Conservation (phyloP, 2,888 invertebrate species). For the Zhuqinia jingwanae region DNA sequence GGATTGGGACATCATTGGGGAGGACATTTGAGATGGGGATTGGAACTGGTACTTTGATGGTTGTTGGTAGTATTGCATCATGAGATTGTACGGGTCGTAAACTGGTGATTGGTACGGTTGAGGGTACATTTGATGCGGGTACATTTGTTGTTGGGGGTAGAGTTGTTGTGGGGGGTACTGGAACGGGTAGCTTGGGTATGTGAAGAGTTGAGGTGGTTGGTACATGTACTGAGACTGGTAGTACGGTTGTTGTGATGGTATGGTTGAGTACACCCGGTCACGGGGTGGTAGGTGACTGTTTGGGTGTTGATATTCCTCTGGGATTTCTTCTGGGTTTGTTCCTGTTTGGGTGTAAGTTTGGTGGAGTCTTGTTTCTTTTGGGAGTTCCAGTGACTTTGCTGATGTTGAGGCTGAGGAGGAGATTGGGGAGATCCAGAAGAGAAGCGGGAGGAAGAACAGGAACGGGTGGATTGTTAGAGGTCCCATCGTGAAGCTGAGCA, state of each 20-base stretch:
- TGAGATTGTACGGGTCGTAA: conserved; percentile 29
- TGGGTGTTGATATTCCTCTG: neutral
- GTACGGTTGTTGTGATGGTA: neutral
- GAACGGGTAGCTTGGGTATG: neutral
- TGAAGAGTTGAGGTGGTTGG: neutral
- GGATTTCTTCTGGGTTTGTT: neutral
- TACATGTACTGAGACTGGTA: neutral
- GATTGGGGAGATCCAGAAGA: conserved; percentile 20
- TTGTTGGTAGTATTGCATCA: neutral
- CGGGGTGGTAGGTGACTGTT: neutral
- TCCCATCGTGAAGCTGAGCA: conserved; percentile 10
- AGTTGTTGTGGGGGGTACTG: neutral
- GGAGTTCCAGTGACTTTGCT: neutral
- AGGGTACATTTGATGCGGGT: too few species aligned
- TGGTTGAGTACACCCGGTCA: too few species aligned
- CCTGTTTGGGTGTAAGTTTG: neutral
- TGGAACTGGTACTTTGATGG: conserved; percentile 1
- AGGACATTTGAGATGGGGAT: neutral
- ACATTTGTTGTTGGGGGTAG: too few species aligned
- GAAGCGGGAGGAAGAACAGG: conserved; percentile 4
- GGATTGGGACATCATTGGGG: neutral
- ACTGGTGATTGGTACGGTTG: neutral
- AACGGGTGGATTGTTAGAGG: conserved; percentile 19
- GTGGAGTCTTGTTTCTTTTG: neutral
- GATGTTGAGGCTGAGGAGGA: neutral